These are phyloP conservation scores for Rhabditophanes sp. DNA, from an alignment of 2,888 invertebrate genomes.

Conservation along the genomic window DNA sequence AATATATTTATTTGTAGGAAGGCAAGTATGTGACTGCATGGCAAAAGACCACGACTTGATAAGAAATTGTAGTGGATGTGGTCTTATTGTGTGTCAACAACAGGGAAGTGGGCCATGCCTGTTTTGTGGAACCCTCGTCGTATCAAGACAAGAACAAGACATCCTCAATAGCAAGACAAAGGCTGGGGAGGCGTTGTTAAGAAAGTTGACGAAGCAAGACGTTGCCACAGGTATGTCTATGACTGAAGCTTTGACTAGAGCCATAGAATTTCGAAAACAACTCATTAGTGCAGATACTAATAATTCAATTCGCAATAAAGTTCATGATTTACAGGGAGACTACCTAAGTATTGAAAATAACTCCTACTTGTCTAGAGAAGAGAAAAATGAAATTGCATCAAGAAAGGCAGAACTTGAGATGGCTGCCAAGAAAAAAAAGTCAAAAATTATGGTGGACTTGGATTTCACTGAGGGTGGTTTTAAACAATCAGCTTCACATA, in stretches of 20 bases:
- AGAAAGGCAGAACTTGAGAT: constrained; percentile 28
- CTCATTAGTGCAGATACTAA: constrained; percentile 24
- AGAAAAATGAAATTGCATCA: constrained; percentile 22
- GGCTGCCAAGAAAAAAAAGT: constrained; percentile 14
- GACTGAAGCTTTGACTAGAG: constrained; percentile 12
- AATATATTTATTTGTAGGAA: constrained; percentile 50
- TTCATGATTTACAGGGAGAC: constrained; percentile 36
- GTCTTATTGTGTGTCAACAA: constrained; percentile 70
- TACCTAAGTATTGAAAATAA: constrained; percentile 48
- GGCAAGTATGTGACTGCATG: constrained; percentile 77
- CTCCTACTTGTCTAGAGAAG: constrained; percentile 61
- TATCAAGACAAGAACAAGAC: constrained; percentile 33
- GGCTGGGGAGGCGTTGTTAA: no score
- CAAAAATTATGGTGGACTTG: constrained; percentile 21
- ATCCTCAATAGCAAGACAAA: no score
- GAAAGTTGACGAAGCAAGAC: no score
- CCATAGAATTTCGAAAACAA: constrained; percentile 20
- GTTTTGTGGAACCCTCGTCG: constrained; percentile 70
- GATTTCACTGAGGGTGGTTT: constrained; percentile 19
- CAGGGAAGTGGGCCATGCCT: constrained; percentile 93
- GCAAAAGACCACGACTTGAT: constrained; percentile 73
- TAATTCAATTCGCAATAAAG: constrained; percentile 19
- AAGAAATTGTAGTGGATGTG: constrained; percentile 81
- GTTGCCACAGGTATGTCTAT: no score
- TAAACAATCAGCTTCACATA: constrained; percentile 13